These are phyloP conservation scores for Phoxinus phoxinus DNA, from an alignment of 2,113 vertebrate genomes.

Conservation along the genomic window DNA sequence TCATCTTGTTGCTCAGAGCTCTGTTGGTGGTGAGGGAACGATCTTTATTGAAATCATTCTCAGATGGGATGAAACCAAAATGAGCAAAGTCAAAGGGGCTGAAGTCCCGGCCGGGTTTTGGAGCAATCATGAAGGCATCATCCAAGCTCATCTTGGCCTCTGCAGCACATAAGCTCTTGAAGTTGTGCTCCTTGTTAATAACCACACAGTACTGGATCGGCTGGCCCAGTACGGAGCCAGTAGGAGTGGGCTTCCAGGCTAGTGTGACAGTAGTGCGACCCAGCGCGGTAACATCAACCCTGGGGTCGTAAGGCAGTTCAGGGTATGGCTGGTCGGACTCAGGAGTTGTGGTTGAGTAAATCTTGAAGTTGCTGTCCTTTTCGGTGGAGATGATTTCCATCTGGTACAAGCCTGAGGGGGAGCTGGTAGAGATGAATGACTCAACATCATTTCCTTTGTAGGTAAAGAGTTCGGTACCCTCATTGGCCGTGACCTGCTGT, in stretches of 20 bases:
- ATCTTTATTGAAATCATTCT: conserved; percentile 80
- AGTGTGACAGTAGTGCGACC: conserved; percentile 91
- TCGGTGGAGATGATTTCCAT: conserved; percentile 95
- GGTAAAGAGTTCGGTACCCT: conserved; percentile 88
- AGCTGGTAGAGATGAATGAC: conserved; percentile 87
- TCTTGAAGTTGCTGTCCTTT: conserved; percentile 95
- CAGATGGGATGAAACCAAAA: conserved; percentile 87
- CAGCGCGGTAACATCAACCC: conserved; percentile 91
- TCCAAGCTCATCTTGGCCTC: conserved; percentile 88
- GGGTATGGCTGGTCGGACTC: conserved; percentile 96
- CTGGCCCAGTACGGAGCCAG: conserved; percentile 84
- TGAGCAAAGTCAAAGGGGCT: conserved; percentile 95
- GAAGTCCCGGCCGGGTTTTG: conserved; percentile 93
- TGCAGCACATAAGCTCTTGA: conserved; percentile 95
- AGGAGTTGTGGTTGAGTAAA: conserved; percentile 93
- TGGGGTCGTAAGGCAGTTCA: conserved; percentile 90
- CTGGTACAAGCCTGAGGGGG: conserved; percentile 92
- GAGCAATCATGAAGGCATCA: conserved; percentile 89
- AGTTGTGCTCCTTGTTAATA: conserved; percentile 96
- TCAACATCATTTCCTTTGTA: conserved; percentile 98
- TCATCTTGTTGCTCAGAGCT: conserved; percentile 72
- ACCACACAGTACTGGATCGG: conserved; percentile 95
- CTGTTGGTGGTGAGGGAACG: conserved; percentile 71
- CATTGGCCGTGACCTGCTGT: conserved; percentile 84
- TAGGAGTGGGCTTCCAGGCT: conserved; percentile 96